A percentile compares a stretch with the other conserved stretches of the same genome.
phyloP scores from a whole-genome alignment of 2,797 vertebrate genomes.

The Perodicticus potto region DNA sequence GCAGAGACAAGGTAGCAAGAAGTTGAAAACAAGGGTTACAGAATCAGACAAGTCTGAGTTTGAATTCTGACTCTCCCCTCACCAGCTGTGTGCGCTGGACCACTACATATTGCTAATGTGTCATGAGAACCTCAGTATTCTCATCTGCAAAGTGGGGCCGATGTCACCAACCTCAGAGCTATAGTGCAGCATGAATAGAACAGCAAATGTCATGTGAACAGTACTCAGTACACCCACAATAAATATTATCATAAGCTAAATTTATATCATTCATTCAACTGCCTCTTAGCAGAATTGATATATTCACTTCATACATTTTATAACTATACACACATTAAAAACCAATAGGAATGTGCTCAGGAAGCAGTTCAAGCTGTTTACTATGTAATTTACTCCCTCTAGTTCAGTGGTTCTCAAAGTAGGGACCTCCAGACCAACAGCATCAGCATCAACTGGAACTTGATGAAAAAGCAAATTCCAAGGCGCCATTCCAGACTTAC shows the following conservation, averaged over 20 bases:
- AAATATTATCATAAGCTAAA: neutral
- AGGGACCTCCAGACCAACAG: neutral
- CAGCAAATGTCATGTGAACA: neutral
- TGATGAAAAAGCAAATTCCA: neutral
- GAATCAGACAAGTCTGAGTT: neutral
- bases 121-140: neutral
- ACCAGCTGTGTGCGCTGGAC: neutral
- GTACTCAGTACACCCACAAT: too few relatives aligned
- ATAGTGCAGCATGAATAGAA: neutral
- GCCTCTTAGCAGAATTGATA: neutral
- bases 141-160: neutral
- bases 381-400: neutral
- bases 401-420: neutral
- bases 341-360: neutral
- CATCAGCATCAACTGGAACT: neutral
- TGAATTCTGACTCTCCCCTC: neutral
- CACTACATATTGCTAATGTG: neutral
- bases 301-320: neutral
- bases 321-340: neutral
- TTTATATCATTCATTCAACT: neutral
- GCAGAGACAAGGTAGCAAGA: neutral
- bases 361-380: neutral
- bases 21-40: conserved; percentile 10
- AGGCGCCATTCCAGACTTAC: neutral
- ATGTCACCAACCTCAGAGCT: neutral